Base-by-base conservation (phyloP, 92 coral and sea anemone species). In the Blastomussa wellsi region DNA sequence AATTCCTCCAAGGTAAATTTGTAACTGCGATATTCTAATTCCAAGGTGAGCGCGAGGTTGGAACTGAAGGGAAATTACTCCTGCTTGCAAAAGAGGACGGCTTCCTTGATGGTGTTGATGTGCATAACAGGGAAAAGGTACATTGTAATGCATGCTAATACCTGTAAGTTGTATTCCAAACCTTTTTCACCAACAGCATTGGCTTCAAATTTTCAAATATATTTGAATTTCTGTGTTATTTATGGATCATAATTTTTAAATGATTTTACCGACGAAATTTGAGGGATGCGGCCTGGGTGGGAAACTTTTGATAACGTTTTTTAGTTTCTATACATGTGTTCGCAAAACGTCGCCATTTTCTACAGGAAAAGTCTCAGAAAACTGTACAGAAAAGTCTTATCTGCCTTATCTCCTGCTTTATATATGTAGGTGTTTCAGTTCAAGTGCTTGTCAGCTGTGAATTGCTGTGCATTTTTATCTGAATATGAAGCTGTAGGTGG, bases 11-110 rank as follows among this genome's bases (percentile, higher is more conserved):
- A 20, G 8, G n/a, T 60, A 60, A n/a, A 7, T 7, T 74, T 44
- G 41, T 2, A 22, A 41, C n/a, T 74, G 60, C 13, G n/a, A 10
- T 44, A 17, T 44, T 90, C 22, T 20, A 35, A 57, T 79, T 74
- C 41, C n/a, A 53, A 96, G 99, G 87, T 92, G 97, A 92, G 19
- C 82, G 97, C 26, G 99, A 96, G 59, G 92, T 93, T 74, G 97
- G 95, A 26, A 94, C 98, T 48, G 86, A 78, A 28, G 98, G 98
- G 10, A 96, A 96, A 75, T 81, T 96, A 65, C 76, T 96, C 59
- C 70, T 91, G 17, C 86, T 94, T 33, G 99, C 98, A 5, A 79
- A 89, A 71, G 99, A 96, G 78, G 97, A 96, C 78, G 94, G 98
- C 37, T 84, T 83, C 37, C 88, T 96, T 41, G 88, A 96, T 70